These are phyloP conservation scores for Pygoscelis antarcticus DNA, from an alignment of 2,113 vertebrate species.

Conservation along the genomic window DNA sequence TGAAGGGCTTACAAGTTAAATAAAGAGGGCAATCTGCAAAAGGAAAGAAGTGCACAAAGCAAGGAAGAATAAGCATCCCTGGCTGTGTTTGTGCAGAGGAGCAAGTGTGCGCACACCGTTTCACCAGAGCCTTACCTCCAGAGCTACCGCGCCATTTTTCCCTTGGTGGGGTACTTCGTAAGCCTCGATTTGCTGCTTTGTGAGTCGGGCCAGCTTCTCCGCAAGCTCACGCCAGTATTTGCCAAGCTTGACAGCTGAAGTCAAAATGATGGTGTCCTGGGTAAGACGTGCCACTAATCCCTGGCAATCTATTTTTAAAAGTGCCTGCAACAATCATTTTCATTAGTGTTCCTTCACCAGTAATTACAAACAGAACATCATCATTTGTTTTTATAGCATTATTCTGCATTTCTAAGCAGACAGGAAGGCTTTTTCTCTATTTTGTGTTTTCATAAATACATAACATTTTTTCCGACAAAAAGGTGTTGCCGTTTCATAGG, in stretches of 20 bases:
- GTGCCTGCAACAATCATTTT: constrained; percentile 77
- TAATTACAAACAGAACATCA: constrained; percentile 17
- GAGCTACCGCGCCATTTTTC: constrained; percentile 78
- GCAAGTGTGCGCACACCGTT: accelerated
- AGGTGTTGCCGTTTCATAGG: not conserved
- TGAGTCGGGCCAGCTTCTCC: constrained; percentile 85
- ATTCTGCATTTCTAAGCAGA: not conserved
- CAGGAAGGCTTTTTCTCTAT: not conserved
- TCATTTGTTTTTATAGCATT: not conserved
- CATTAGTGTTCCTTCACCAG: not conserved
- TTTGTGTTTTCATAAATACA: not conserved
- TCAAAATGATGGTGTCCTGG: constrained; percentile 89
- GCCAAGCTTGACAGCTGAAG: constrained; percentile 92
- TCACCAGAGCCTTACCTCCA: constrained; percentile 75
- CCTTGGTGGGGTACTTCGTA: constrained; percentile 90
- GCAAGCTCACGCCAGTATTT: constrained; percentile 89
- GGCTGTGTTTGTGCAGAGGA: not conserved
- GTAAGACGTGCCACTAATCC: constrained; percentile 84
- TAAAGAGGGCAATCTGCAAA: not conserved
- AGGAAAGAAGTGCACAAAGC: not conserved
- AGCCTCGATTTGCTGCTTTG: constrained; percentile 85
- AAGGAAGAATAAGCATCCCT: not conserved
- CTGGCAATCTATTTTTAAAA: constrained; percentile 91
- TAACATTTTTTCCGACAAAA: not conserved
- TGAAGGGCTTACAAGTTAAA: not conserved